These are phyloP conservation scores for Zaprionus gabonicus DNA, from an alignment of 1,140 invertebrate species.

Conservation along the genomic window DNA sequence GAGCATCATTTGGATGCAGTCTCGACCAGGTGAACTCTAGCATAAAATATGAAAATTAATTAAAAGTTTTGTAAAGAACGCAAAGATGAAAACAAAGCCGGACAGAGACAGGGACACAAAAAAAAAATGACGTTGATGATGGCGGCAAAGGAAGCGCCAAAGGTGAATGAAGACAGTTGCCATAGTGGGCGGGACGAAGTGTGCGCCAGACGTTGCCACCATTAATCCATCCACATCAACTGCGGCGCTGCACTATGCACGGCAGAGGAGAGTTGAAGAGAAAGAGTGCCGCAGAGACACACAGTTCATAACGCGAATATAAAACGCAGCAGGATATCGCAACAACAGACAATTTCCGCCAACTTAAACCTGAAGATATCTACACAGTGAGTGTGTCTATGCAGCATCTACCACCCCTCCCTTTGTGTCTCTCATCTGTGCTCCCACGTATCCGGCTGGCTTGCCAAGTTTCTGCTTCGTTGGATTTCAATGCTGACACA, in stretches of 20 bases:
- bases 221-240: constrained; percentile 70
- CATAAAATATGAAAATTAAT: constrained; percentile 82
- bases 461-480: constrained; percentile 76
- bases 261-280: neutral
- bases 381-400: constrained; percentile 15
- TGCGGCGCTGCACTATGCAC: no score
- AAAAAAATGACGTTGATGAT: constrained; percentile 48
- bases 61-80: constrained; percentile 62
- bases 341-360: constrained; percentile 83
- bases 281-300: constrained; percentile 6
- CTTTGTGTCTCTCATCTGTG: neutral
- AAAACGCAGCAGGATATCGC: constrained; percentile 83
- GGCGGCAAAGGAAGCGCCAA: constrained; percentile 31
- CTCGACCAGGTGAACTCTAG: constrained; percentile 47
- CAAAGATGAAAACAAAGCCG: constrained; percentile 46
- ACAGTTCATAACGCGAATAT: constrained; percentile 80
- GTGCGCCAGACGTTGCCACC: constrained; percentile 70
- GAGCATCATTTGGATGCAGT: constrained; percentile 4
- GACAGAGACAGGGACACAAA: constrained; percentile 29
- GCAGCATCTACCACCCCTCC: neutral
- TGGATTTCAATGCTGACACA: constrained; percentile 69
- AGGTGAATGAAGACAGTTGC: constrained; percentile 38
- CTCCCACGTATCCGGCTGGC: constrained; percentile 70
- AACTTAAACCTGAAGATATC: constrained; percentile 77
- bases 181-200: constrained; percentile 30